Conservation (phyloP, 2,888 invertebrate genomes). For the Drosophila histrio region DNA sequence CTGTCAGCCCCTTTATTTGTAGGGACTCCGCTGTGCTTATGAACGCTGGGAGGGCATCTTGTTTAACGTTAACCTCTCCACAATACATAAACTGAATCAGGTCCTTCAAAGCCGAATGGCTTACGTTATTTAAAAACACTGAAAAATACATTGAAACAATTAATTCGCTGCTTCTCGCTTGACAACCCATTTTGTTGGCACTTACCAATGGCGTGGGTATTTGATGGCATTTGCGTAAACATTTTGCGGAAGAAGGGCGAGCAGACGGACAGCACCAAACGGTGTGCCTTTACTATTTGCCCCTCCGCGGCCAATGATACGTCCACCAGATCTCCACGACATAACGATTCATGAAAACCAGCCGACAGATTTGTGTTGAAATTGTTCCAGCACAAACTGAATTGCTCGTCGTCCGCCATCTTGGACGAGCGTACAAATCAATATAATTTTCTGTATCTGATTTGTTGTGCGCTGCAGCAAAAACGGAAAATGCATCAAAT, state of each 20-base stretch:
- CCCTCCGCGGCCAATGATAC: conserved; percentile 90
- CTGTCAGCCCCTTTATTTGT: conserved; percentile 89
- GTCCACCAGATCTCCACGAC: conserved; percentile 89
- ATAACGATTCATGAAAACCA: conserved; percentile 89
- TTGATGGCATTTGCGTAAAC: conserved; percentile 88
- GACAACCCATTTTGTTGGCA: conserved; percentile 10
- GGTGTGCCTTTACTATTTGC: conserved; percentile 89
- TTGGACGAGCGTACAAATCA: conserved; percentile 83
- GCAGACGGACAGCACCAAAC: conserved; percentile 89
- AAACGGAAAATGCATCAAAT: conserved; percentile 20
- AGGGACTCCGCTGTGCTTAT: conserved; percentile 90
- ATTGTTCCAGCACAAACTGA: conserved; percentile 91
- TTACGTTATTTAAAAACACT: conserved; percentile 90
- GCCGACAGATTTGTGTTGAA: conserved; percentile 90
- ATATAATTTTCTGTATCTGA: conserved; percentile 76
- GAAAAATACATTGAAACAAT: conserved; percentile 45
- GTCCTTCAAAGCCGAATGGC: conserved; percentile 88
- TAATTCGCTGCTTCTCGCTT: neutral
- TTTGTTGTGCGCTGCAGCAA: conserved; percentile 37
- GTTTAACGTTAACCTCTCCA: conserved; percentile 89
- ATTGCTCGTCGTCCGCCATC: conserved; percentile 90
- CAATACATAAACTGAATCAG: conserved; percentile 90
- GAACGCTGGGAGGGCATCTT: conserved; percentile 89
- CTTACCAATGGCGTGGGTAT: conserved; percentile 89
- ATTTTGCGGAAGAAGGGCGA: conserved; percentile 90